Percentiles rank a stretch among this genome's conserved stretches.
Evolutionary conservation across 2,113 vertebrate species (phyloP).

Genomic region (Bagarius yarrelli): DNA sequence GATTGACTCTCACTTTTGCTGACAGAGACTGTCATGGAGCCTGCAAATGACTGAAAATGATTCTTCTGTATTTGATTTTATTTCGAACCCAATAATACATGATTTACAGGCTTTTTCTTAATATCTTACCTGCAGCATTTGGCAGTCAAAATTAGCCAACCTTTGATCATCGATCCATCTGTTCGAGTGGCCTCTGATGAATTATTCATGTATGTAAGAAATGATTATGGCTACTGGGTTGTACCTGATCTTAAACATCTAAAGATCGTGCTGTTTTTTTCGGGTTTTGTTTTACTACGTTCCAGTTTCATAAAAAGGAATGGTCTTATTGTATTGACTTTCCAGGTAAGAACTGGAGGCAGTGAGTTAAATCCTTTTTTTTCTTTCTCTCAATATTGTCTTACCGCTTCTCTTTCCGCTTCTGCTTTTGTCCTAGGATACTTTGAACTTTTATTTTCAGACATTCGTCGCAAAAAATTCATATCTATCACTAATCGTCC

Average conservation of each 20-base stretch:
- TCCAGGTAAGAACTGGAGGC: constrained; percentile 15
- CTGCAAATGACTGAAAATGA: constrained; percentile 2
- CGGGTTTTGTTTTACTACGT: not conserved
- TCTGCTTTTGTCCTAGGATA: constrained; percentile 20
- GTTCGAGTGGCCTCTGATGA: constrained; percentile 9
- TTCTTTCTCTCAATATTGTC: not conserved
- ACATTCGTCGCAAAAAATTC: constrained; percentile 7
- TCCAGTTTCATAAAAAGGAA: not conserved
- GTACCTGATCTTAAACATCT: not conserved
- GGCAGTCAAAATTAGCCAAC: not conserved
- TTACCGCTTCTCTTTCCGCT: not conserved
- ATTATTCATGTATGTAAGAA: constrained; percentile 34
- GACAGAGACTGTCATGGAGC: constrained; percentile 5
- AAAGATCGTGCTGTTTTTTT: not conserved
- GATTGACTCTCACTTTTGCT: constrained; percentile 9
- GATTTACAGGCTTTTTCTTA: not conserved
- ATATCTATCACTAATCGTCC: not conserved
- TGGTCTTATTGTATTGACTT: not conserved
- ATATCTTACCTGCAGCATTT: constrained; percentile 23
- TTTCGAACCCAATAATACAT: not conserved
- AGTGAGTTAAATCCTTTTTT: constrained; percentile 2
- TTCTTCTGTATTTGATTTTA: not conserved
- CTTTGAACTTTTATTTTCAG: constrained; percentile 35
- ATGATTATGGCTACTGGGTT: not conserved
- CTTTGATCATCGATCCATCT: constrained; percentile 18